Base-by-base conservation (phyloP, 2,797 vertebrate species). In the Knipowitschia caucasica region DNA sequence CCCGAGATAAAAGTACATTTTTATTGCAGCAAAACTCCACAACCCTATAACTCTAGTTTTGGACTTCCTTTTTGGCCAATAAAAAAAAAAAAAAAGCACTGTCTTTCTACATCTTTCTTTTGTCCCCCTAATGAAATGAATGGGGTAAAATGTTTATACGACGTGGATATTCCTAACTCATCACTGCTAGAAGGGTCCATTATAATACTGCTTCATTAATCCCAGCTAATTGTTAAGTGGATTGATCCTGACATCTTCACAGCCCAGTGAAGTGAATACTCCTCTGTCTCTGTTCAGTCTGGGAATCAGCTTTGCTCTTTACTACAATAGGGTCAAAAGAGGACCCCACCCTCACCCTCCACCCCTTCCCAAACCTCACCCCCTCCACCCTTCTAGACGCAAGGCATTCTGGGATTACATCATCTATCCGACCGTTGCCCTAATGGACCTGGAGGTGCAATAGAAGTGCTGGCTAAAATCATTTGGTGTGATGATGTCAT, bases 391-490 rank as follows among this genome's bases (percentile, higher is more conserved):
- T 53, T 39, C 39, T n/a, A 2, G 8, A 33, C 61, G 75, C 64
- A 81, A 81, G 78, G 51, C 50, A 24, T 58, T 77, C 59, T 59
- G 46, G 60, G 58, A 78, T 86, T 87, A 89, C 83, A 76, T 86
- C 86, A 88, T 73, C 64, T 4, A 24, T 52, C 15, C 45, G 45
- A 45, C 68, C 47, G 36, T 69, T 45, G 53, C 49, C 66, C 46
- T 64, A 29, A 1, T 21, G 53, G 27, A 62, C 27, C n/a, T n/a
- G n/a, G n/a, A 46, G 5, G 36, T 10, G 36, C 9, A 30, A 59
- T 5, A 23, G 31, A 18, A 21, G 29, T 11, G 18, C 46, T 23
- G 11, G 18, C 18, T 33, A n/a, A 33, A 49, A 49, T 23, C 3
- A 45, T 45, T 15, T 15, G 24, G 24, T n/a, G 4, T 5, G 11